Percentiles rank a stretch among this genome's conserved stretches.
These are phyloP conservation scores for Drosophila nigromelanica DNA, from an alignment of 1,140 invertebrate genomes.

Conservation along the genomic window DNA sequence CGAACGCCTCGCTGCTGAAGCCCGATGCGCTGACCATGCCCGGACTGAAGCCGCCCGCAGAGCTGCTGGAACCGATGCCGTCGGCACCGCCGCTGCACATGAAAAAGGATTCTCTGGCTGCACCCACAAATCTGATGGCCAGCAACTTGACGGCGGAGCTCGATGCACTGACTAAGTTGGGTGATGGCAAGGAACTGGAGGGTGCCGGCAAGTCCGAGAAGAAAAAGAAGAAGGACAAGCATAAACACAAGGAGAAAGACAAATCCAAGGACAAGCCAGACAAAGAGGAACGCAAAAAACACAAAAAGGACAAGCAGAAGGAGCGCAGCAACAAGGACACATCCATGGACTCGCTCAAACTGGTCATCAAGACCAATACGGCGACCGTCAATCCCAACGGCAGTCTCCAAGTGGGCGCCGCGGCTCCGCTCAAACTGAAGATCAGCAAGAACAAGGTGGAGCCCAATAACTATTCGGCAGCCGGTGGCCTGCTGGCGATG, in stretches of 20 bases:
- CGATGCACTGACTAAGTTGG: conserved; percentile 53
- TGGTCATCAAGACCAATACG: conserved; percentile 63
- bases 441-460: conserved; percentile 86
- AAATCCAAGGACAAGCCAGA: conserved; percentile 86
- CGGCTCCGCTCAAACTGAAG: conserved; percentile 85
- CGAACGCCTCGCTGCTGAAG: conserved; percentile 67
- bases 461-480: conserved; percentile 65
- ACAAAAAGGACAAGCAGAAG: conserved; percentile 87
- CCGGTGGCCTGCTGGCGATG: conserved; percentile 38
- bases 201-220: conserved; percentile 78
- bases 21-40: conserved; percentile 70
- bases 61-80: conserved; percentile 70
- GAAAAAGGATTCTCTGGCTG: conserved; percentile 51
- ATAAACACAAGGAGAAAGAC: conserved; percentile 88
- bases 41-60: conserved; percentile 69
- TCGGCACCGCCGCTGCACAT: conserved; percentile 27
- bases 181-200: conserved; percentile 81
- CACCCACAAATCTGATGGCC: conserved; percentile 6
- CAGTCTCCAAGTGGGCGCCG: conserved; percentile 46
- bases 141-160: conserved; percentile 27
- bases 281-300: conserved; percentile 86
- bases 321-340: conserved; percentile 83
- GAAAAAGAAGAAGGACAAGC: conserved; percentile 88
- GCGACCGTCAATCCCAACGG: conserved; percentile 52
- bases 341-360: conserved; percentile 67